Percentiles rank a stretch among this genome's conserved stretches.
Conservation (phyloP, 92 coral and sea anemone genomes). For the Actinostola sp. region DNA sequence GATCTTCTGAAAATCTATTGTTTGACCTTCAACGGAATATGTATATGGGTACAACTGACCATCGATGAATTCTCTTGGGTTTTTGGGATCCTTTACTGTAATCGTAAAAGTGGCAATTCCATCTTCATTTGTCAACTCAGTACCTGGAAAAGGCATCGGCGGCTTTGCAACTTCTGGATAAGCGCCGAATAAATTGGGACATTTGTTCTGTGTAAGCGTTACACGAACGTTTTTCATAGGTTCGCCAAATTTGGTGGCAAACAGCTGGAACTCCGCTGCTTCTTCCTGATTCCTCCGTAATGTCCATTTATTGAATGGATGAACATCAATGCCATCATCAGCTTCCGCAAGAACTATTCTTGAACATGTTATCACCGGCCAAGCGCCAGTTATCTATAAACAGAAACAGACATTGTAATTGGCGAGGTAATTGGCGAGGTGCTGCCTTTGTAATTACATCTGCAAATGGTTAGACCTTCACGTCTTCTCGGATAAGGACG, state of each 20-base stretch:
- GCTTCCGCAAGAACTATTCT: conserved; percentile 64
- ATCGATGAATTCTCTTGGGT: conserved; percentile 60
- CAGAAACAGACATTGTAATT: neutral
- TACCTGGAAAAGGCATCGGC: conserved; percentile 8
- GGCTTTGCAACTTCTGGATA: conserved; percentile 26
- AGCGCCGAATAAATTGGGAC: neutral
- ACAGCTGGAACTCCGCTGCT: conserved; percentile 25
- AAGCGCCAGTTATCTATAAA: conserved; percentile 45
- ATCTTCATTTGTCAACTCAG: conserved; percentile 25
- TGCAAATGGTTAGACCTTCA: too few relatives aligned
- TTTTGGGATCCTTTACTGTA: conserved; percentile 55
- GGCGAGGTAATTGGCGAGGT: too few relatives aligned
- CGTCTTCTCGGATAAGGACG: too few relatives aligned
- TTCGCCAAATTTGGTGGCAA: conserved; percentile 72
- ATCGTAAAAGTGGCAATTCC: conserved; percentile 51
- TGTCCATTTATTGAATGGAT: conserved; percentile 61
- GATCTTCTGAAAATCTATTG: conserved; percentile 6
- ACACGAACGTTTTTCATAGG: conserved; percentile 29
- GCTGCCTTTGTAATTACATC: too few relatives aligned
- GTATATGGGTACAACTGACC: conserved; percentile 64
- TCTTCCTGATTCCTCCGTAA: conserved; percentile 56
- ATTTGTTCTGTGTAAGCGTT: conserved; percentile 20
- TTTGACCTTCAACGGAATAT: conserved; percentile 34
- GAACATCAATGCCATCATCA: conserved; percentile 66
- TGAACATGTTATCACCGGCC: conserved; percentile 31